These are phyloP conservation scores for Ceramica pisi DNA, from an alignment of 2,888 invertebrate species.

Conservation along the genomic window DNA sequence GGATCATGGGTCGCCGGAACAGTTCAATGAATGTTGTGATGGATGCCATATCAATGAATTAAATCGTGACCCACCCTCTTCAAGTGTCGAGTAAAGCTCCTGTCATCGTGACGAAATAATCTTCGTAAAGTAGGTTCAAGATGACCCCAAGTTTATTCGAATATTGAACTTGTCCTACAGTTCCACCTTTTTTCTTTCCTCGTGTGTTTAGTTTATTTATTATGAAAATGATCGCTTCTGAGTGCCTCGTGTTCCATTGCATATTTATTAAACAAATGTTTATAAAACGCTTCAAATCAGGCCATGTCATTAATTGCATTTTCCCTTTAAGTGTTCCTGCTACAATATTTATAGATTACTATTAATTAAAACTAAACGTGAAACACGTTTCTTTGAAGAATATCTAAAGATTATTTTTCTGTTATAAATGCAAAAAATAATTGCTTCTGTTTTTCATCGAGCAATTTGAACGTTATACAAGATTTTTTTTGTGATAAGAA, in stretches of 20 bases:
- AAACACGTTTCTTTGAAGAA: neutral
- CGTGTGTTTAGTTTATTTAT: neutral
- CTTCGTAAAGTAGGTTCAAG: slow-evolving; percentile 17
- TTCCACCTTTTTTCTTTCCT: neutral
- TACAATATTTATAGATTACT: neutral
- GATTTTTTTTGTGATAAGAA: neutral
- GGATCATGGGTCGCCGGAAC: slow-evolving; percentile 5
- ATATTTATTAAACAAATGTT: slow-evolving; percentile 5
- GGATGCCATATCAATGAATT: slow-evolving; percentile 23
- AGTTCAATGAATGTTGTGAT: slow-evolving; percentile 26
- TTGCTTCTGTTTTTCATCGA: neutral
- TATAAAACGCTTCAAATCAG: neutral
- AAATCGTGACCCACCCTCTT: slow-evolving; percentile 51
- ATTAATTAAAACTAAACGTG: neutral
- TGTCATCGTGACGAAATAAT: slow-evolving; percentile 56
- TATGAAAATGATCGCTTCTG: neutral
- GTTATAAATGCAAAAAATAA: neutral
- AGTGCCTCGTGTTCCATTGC: neutral
- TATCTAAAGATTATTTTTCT: neutral
- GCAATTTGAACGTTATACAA: neutral
- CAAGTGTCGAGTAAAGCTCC: slow-evolving; percentile 39
- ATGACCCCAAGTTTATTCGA: slow-evolving; percentile 23
- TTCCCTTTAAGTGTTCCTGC: neutral
- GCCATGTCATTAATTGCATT: slow-evolving; percentile 15
- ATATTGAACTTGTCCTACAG: slow-evolving; percentile 18